phyloP scores from a whole-genome alignment of 2,797 vertebrate species.

The Synanceia verrucosa region DNA sequence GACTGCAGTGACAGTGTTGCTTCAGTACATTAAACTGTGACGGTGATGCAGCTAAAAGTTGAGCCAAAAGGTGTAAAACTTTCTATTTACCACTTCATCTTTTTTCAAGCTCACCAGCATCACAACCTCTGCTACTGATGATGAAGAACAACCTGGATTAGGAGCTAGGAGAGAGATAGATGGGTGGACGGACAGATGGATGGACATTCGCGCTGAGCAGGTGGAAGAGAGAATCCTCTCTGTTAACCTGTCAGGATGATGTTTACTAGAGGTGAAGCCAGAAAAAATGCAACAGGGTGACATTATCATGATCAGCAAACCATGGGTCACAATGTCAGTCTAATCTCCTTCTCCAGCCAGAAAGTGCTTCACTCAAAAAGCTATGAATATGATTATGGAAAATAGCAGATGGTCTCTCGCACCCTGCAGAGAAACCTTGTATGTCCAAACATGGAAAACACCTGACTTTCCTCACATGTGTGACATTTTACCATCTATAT shows the following conservation, averaged over 20 bases:
- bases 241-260: slow-evolving; percentile 37
- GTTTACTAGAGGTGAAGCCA: slow-evolving; percentile 28
- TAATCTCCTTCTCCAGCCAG: slow-evolving; percentile 54
- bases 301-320: slow-evolving; percentile 53
- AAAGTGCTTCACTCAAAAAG: slow-evolving; percentile 66
- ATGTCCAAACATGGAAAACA: slow-evolving; percentile 17
- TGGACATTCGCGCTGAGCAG: slow-evolving; percentile 26
- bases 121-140: neutral
- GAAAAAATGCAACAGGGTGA: slow-evolving; percentile 39
- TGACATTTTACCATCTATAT: slow-evolving; percentile 39
- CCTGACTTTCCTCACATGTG: slow-evolving; percentile 10
- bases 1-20: neutral
- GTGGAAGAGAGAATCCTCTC: slow-evolving; percentile 21
- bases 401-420: slow-evolving; percentile 59
- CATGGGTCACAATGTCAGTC: slow-evolving; percentile 66
- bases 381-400: slow-evolving; percentile 77
- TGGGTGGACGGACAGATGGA: neutral
- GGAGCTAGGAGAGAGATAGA: slow-evolving; percentile 5
- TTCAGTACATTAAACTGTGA: neutral
- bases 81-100: neutral
- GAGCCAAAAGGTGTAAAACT: neutral
- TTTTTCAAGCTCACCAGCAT: neutral
- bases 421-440: slow-evolving; percentile 17
- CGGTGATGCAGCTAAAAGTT: neutral
- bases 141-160: slow-evolving; percentile 2